Conservation (phyloP, 2,888 invertebrate species). For the Nasonovia ribisnigri region DNA sequence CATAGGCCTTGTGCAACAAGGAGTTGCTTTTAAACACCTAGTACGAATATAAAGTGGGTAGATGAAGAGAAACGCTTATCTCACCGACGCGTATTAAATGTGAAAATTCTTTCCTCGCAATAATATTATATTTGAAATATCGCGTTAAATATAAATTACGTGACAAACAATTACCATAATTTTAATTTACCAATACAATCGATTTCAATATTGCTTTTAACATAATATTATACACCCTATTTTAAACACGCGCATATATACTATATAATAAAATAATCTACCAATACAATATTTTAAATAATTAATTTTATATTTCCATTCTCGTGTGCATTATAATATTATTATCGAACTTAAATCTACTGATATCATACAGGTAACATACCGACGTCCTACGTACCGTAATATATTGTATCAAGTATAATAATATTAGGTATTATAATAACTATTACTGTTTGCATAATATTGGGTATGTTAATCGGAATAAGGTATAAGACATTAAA, state of each 20-base stretch:
- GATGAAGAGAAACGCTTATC: slow-evolving; percentile 32
- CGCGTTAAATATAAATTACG: slow-evolving; percentile 35
- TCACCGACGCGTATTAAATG: slow-evolving; percentile 26
- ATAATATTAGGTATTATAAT: background rate
- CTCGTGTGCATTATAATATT: background rate
- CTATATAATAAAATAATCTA: no score
- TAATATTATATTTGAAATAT: background rate
- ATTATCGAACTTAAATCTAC: background rate
- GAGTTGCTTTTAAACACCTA: slow-evolving; percentile 26
- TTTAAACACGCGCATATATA: background rate
- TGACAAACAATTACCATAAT: slow-evolving; percentile 54
- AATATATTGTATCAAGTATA: background rate
- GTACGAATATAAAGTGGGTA: slow-evolving; percentile 11
- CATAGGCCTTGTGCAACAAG: slow-evolving; percentile 27
- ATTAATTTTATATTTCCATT: background rate
- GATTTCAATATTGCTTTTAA: background rate
- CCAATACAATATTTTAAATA: slow-evolving; percentile 16
- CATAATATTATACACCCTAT: background rate
- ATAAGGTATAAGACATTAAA: background rate
- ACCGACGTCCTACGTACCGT: background rate
- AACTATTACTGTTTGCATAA: background rate
- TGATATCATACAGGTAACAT: background rate
- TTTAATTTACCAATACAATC: slow-evolving; percentile 5
- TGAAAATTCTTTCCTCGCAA: background rate
- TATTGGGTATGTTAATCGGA: background rate